Base-by-base conservation (phyloP, 2,888 invertebrate species). In the Trissoscelio sp. region DNA sequence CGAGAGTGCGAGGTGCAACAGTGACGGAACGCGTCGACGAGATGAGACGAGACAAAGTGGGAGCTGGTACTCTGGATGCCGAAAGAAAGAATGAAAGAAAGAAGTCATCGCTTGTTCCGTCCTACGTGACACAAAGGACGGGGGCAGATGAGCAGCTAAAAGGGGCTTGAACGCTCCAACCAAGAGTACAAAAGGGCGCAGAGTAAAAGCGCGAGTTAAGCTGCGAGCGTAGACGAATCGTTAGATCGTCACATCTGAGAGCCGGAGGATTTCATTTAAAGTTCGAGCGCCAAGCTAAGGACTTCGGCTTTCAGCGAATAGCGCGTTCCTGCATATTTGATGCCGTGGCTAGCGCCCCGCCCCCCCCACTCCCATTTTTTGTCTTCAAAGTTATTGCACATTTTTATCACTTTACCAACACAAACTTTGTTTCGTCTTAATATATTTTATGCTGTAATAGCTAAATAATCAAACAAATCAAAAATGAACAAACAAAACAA, bases 81-180 rank as follows among this genome's bases (percentile, higher is more conserved):
- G 60, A 31, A 75, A 72, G 62, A 62, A 53, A 75, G 51, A 70
- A 77, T 70, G 64, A 67, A 67, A 22, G 58, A 58, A 78, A 70
- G 69, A 74, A 77, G 77, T 77, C 79, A 69, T 79, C 77, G 77
- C 79, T 79, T 69, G 77, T 82, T 77, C 64, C 51, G 79, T 69
- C 18, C 64, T 58, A 57, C 77, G 82, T 80, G 82, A 67, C 70
- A 73, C 75, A 82, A 81, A 78, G 77, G 48, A 73, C 77, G 70
- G 75, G 75, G 77, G 77, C 77, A 73, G 82, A 77, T 80, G 77
- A 79, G 82, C 79, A 67, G 79, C 77, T 82, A 75, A 77, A 82
- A 82, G 77, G 69, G 69, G 79, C 79, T 79, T 73, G 77, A 79
- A 69, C 58, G 79, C 51, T 31, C 22, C 55, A 73, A 77, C 79